Evolutionary conservation across 92 coral and sea anemone species (phyloP).

Genomic region (Desmophyllum pertusum): DNA sequence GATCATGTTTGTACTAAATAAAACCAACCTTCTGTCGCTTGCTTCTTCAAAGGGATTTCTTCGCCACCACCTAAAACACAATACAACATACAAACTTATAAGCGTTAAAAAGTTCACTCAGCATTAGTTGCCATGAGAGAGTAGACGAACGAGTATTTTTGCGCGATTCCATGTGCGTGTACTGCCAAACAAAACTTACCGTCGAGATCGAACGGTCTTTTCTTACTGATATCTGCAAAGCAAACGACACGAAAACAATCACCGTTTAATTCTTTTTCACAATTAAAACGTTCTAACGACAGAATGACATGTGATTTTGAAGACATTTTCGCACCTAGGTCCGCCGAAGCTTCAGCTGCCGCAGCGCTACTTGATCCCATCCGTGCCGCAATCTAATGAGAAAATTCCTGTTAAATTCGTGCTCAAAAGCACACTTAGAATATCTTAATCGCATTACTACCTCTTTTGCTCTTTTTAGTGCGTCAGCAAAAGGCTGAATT

Average conservation of each 20-base stretch:
- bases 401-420: conserved; percentile 11
- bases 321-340: conserved; percentile 42
- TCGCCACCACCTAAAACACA: conserved; percentile 28
- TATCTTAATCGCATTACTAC: conserved; percentile 23
- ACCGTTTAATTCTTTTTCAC: not conserved
- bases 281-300: not conserved
- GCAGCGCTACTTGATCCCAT: conserved; percentile 78
- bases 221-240: conserved; percentile 50
- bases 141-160: too few relatives aligned
- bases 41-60: conserved; percentile 56
- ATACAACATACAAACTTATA: not conserved
- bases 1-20: not conserved
- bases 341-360: conserved; percentile 31
- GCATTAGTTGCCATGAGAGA: too few relatives aligned
- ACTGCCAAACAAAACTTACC: conserved; percentile 27
- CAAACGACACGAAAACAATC: conserved; percentile 11
- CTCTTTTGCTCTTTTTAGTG: conserved; percentile 93
- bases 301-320: conserved; percentile 1
- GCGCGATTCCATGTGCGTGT: not conserved
- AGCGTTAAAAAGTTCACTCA: not conserved
- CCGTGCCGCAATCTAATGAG: conserved; percentile 83
- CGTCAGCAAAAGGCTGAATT: conserved; percentile 90
- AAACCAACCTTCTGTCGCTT: conserved; percentile 37
- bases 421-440: not conserved
- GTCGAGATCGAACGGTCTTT: conserved; percentile 59